Percentiles rank a stretch among this genome's conserved stretches.
These are phyloP conservation scores for Rhadinocentrus ornatus DNA, from an alignment of 2,797 vertebrate genomes.

Conservation along the genomic window DNA sequence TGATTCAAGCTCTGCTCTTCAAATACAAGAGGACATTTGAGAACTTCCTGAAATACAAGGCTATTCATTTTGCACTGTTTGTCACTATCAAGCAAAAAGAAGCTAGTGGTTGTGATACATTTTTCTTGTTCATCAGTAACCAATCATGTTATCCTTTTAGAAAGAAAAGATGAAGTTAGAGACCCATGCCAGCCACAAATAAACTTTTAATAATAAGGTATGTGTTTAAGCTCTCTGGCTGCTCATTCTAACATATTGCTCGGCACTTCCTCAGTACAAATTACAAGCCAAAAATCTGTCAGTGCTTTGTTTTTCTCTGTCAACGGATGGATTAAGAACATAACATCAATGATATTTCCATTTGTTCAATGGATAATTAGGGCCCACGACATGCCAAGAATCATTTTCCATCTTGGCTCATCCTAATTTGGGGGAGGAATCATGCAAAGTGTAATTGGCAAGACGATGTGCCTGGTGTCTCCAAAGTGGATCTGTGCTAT, in stretches of 20 bases:
- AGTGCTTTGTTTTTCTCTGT: constrained; percentile 73
- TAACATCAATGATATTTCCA: constrained; percentile 84
- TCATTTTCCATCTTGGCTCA: constrained; percentile 84
- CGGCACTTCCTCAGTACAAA: constrained; percentile 27
- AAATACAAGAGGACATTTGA: constrained; percentile 54
- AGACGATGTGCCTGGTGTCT: constrained; percentile 80
- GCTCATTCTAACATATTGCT: constrained; percentile 50
- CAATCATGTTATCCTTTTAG: constrained; percentile 30
- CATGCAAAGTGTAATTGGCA: constrained; percentile 86
- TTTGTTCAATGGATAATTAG: constrained; percentile 84
- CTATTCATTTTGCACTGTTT: constrained; percentile 48
- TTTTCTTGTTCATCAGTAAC: constrained; percentile 27
- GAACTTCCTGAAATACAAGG: constrained; percentile 50
- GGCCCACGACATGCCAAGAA: constrained; percentile 85
- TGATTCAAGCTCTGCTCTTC: constrained; percentile 64
- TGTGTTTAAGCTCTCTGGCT: constrained; percentile 35
- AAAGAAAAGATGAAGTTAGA: constrained; percentile 22
- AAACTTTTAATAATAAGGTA: constrained; percentile 57
- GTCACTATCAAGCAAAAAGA: constrained; percentile 17
- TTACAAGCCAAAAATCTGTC: constrained; percentile 74
- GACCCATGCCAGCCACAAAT: constrained; percentile 28
- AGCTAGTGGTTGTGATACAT: constrained; percentile 27
- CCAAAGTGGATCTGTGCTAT: constrained; percentile 72
- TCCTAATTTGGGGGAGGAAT: constrained; percentile 86
- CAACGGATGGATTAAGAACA: constrained; percentile 80